A percentile compares a stretch with the other conserved stretches of the same genome.
phyloP scores from a whole-genome alignment of 2,797 vertebrate species.

The Sphenopsis melanotis region DNA sequence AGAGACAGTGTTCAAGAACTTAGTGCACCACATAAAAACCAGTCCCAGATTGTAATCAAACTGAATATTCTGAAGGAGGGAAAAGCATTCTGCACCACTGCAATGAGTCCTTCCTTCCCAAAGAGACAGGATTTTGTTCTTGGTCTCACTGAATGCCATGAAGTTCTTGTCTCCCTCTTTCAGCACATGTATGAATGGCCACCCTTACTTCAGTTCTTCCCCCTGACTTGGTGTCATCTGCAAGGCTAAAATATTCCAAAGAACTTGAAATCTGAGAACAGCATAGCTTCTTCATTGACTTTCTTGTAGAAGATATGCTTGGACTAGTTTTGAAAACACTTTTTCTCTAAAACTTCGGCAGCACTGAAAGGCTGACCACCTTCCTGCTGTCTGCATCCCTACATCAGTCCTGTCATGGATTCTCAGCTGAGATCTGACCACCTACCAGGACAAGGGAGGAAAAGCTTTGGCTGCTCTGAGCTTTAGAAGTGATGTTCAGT shows the following conservation, averaged over 20 bases:
- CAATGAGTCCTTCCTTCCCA: background rate
- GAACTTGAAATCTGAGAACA: background rate
- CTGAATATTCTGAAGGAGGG: background rate
- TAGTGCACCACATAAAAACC: background rate
- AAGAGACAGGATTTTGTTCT: background rate
- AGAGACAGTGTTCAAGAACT: background rate
- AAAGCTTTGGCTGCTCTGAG: background rate
- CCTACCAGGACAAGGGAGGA: background rate
- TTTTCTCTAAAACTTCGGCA: background rate
- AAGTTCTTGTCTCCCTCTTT: background rate
- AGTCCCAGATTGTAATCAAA: background rate
- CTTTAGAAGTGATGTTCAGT: background rate
- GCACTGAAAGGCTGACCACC: background rate
- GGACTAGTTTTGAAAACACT: background rate
- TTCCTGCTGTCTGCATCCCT: background rate
- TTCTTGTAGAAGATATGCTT: background rate
- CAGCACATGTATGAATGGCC: background rate
- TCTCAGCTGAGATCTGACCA: background rate
- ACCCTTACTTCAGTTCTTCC: background rate
- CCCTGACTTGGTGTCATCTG: background rate
- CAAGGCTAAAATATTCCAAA: background rate
- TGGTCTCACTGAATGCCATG: background rate
- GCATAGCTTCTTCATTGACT: background rate
- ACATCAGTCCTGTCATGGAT: background rate
- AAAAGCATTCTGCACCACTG: background rate